Percentiles rank a stretch among this genome's conserved stretches.
Conservation (phyloP, 1,140 invertebrate genomes). For the Nixonia krombeini region DNA sequence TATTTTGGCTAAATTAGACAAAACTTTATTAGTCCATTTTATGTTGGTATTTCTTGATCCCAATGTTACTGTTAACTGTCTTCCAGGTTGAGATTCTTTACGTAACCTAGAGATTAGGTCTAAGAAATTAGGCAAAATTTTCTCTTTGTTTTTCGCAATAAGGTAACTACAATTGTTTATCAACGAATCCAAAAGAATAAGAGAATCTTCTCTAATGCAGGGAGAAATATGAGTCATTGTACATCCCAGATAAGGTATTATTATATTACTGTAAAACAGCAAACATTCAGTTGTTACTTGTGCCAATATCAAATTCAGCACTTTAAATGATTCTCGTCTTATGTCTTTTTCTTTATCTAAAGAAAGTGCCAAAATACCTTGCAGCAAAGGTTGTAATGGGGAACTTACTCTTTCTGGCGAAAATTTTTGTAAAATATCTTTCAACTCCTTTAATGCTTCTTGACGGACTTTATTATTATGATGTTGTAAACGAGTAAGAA, state of each 20-base stretch:
- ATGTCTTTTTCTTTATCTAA: conserved; percentile 82
- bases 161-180: conserved; percentile 75
- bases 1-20: conserved; percentile 77
- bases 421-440: conserved; percentile 76
- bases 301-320: conserved; percentile 77
- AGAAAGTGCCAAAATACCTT: conserved; percentile 78
- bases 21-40: conserved; percentile 83
- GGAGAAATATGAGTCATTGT: conserved; percentile 89
- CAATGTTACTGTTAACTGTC: conserved; percentile 77
- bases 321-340: conserved; percentile 78
- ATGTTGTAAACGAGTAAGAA: conserved; percentile 82
- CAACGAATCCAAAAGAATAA: conserved; percentile 82
- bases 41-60: conserved; percentile 79
- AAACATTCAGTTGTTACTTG: conserved; percentile 70
- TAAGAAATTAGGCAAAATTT: conserved; percentile 83
- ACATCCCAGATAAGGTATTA: conserved; percentile 85
- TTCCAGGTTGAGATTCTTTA: conserved; percentile 74
- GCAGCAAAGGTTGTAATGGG: conserved; percentile 78
- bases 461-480: conserved; percentile 80
- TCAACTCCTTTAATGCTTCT: conserved; percentile 80
- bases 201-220: conserved; percentile 84
- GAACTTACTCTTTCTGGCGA: conserved; percentile 71
- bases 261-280: conserved; percentile 79
- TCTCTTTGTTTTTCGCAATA: conserved; percentile 76
- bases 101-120: conserved; percentile 83